Conservation (phyloP, 2,797 vertebrate genomes). For the Crocodylus rhombifer region DNA sequence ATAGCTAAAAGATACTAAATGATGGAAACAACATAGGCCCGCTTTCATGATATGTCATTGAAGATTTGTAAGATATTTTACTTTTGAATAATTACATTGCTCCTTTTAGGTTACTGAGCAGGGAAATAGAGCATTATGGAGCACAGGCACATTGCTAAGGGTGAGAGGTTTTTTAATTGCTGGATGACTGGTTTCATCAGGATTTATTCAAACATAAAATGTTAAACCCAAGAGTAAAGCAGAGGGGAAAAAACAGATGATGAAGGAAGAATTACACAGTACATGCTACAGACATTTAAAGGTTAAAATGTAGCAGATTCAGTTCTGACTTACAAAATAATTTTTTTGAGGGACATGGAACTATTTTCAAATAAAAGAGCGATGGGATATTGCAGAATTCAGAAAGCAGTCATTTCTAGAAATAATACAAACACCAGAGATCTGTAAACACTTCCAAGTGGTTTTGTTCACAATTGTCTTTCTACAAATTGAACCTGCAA, state of each 20-base stretch:
- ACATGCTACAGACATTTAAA: neutral
- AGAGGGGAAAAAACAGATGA: neutral
- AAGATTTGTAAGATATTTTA: conserved; percentile 56
- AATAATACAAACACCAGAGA: neutral
- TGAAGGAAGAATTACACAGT: too few relatives aligned
- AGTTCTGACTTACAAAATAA: conserved; percentile 3
- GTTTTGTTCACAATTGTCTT: neutral
- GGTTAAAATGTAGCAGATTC: neutral
- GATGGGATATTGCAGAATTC: too few relatives aligned
- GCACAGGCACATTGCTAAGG: neutral
- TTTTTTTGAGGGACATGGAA: conserved; percentile 4
- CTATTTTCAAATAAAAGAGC: neutral
- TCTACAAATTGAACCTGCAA: neutral
- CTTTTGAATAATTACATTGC: conserved; percentile 41
- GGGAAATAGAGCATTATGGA: conserved; percentile 23
- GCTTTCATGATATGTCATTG: conserved; percentile 42
- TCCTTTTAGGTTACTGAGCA: conserved; percentile 45
- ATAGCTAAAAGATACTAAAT: conserved; percentile 54
- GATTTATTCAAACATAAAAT: neutral
- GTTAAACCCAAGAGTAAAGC: neutral
- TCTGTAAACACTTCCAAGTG: neutral
- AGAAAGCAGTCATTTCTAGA: too few relatives aligned
- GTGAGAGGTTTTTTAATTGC: neutral
- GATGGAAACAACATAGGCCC: conserved; percentile 37
- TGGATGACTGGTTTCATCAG: neutral